Evolutionary conservation across 1,140 invertebrate genomes (phyloP), one percentile per base, ranked within the genome.

Genomic region (Paracyclopina nana): DNA sequence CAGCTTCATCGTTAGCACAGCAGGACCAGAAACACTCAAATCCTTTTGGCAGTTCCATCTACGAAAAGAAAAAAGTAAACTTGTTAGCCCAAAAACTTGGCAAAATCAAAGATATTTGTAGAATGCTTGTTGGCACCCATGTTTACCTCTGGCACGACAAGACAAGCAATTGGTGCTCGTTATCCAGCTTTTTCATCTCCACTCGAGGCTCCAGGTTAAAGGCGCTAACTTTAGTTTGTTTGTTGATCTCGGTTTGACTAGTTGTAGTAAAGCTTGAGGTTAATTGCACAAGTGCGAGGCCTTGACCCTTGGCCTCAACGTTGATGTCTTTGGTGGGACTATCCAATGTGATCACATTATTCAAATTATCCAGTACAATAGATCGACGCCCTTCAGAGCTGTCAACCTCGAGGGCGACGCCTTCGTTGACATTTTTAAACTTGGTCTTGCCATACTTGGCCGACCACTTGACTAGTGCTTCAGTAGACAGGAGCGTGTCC

Each of bases 31-130:
- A 20, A 38, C 34, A 38, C 34, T 38, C 20, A 16, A 16, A 20
- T 38, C 34, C 14, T 38, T 20, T 5, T 38, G 34, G 34, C 34
- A 38, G 34, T 38, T 38, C 34, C 34, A 38, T 38, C 34, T 38
- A 20, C 14, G 20, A 38, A 4, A 3, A 4, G 34, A 38, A 20
- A n/a, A 38, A 38, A 31, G 14, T 31, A 14, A 31, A 31, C 29
- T 31, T 31, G 14, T 31, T 31, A 31, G 14, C 8, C 29, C 8
- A 8, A 31, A 31, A 31, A 31, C 29, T 31, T 31, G 29, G 29
- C 14, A 31, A 31, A 8, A 31, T 8, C 29, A 31, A 31, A 9
- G 8, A 9, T 8, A 31, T 9, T 14, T 9, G 14, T 31, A 8
- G 8, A 31, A 31, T 31, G 14, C 8, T 31, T 31, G 8, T 14